Base-by-base conservation (phyloP, 2,888 invertebrate species). In the Aproaerema taeniolella region DNA sequence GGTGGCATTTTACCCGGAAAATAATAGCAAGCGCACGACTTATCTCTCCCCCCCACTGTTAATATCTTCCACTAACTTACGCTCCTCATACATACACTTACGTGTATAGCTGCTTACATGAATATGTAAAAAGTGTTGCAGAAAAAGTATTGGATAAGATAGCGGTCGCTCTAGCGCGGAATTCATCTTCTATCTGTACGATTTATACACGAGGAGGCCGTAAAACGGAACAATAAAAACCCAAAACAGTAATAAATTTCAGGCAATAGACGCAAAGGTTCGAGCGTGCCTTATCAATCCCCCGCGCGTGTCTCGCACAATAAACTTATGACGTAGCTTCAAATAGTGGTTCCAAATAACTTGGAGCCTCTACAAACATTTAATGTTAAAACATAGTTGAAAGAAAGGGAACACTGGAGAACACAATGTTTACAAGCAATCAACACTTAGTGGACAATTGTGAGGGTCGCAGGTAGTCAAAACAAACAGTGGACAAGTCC, bases 221-320 rank as follows among this genome's bases (percentile, higher is more conserved):
- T 87, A 87, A 87, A 87, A 85, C 85, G 82, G 81, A 87, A 87
- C 87, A 87, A 87, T 87, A 87, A 87, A 87, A 87, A 87, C 86
- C 86, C 87, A 87, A 87, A 87, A 87, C 87, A 87, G 85, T 81
- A 80, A 87, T 87, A 87, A 87, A 87, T 87, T 87, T 83, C 73
- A 67, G 77, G 83, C 82, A 85, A 86, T 85, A 85, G 85, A 82
- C 78, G 86, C 85, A 77, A 82, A 86, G 86, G 86, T 81, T 85
- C 76, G 75, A 80, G 73, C 77, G 68, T 64, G 77, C 79, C 86
- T 87, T 87, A 87, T 87, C 87, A 87, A 86, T 86, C 83, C 77
- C 73, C 78, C 75, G 78, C 75, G 81, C 77, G 71, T 73, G 69
- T 70, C 69, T 71, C 70, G 69, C 67, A 72, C 76, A 76, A 80